These are phyloP conservation scores for Anniella stebbinsi DNA, from an alignment of 2,797 vertebrate genomes.

Conservation along the genomic window DNA sequence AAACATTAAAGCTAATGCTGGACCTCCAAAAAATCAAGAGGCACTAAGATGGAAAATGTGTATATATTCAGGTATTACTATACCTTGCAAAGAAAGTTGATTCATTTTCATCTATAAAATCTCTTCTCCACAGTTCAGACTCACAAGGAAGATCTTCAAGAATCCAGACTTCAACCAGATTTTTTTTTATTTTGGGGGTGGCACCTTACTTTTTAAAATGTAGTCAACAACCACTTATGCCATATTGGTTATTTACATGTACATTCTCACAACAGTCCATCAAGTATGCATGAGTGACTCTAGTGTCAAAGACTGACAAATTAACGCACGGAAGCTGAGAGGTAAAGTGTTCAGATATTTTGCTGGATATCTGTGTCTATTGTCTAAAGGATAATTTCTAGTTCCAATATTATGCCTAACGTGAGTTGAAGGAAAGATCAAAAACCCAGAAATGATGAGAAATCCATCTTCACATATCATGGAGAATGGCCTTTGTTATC, in stretches of 20 bases:
- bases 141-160: not conserved
- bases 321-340: not conserved
- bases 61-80: not conserved
- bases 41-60: not conserved
- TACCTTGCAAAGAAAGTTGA: not conserved
- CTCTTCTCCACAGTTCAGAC: not conserved
- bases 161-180: not conserved
- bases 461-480: not conserved
- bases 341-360: not conserved
- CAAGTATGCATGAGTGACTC: not conserved
- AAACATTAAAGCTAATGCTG: slow-evolving; percentile 5
- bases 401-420: not conserved
- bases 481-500: not conserved
- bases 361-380: not conserved
- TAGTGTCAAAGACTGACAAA: not conserved
- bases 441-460: not conserved
- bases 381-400: not conserved
- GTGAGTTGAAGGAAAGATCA: not conserved
- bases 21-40: slow-evolving; percentile 5
- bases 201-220: not conserved
- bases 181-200: not conserved
- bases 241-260: not conserved
- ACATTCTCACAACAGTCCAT: not conserved
- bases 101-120: not conserved
- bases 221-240: not conserved